phyloP scores from a whole-genome alignment of 2,888 invertebrate genomes.

The Drosophila ustulata region DNA sequence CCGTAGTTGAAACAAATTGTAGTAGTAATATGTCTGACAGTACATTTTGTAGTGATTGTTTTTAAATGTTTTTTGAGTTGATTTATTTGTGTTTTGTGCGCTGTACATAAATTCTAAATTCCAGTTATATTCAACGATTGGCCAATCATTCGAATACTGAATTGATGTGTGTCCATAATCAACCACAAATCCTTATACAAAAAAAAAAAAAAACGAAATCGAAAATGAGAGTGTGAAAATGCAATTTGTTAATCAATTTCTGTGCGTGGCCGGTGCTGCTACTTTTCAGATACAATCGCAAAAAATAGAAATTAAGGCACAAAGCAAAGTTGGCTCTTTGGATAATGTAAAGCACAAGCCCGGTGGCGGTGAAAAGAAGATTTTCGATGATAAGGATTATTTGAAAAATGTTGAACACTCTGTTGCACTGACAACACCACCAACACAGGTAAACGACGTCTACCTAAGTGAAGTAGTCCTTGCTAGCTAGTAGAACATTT shows the following conservation, averaged over 20 bases:
- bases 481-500: constrained; percentile 5
- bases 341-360: constrained; percentile 95
- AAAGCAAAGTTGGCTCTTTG: constrained; percentile 96
- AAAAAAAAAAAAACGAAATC: constrained; percentile 15
- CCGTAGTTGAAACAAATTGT: constrained; percentile 7
- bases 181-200: constrained; percentile 27
- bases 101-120: constrained; percentile 63
- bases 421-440: constrained; percentile 86
- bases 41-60: constrained; percentile 8
- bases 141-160: constrained; percentile 12
- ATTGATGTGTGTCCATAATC: constrained; percentile 35
- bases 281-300: constrained; percentile 92
- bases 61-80: constrained; percentile 36
- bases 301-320: constrained; percentile 96
- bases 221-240: constrained; percentile 9
- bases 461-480: constrained; percentile 52
- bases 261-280: constrained; percentile 79
- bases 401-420: constrained; percentile 90
- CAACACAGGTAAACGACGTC: constrained; percentile 86
- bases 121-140: constrained; percentile 46
- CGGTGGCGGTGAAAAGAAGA: constrained; percentile 97
- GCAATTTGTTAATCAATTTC: constrained; percentile 67
- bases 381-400: constrained; percentile 96
- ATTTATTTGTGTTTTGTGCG: constrained; percentile 36
- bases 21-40: background rate